Conservation (phyloP, 2,113 vertebrate genomes). For the Enhydra lutris region DNA sequence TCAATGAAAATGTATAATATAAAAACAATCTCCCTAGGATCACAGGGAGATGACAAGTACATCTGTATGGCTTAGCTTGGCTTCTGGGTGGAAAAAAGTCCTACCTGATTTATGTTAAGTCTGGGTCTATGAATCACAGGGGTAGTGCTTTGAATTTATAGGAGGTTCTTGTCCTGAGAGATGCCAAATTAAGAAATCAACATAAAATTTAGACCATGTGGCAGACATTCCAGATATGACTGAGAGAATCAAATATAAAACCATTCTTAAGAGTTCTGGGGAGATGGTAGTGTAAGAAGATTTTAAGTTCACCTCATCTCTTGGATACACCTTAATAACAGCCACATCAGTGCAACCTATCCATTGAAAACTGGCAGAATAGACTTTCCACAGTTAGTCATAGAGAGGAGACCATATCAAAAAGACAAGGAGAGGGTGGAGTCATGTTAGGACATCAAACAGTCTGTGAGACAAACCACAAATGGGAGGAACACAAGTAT, state of each 20-base stretch:
- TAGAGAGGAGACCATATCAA: not conserved
- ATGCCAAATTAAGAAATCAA: constrained; percentile 39
- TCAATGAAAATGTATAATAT: not conserved
- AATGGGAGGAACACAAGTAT: not conserved
- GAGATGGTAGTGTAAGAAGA: not conserved
- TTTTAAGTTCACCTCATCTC: not conserved
- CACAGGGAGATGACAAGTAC: not conserved
- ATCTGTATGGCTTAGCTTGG: not conserved
- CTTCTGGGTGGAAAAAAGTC: not conserved
- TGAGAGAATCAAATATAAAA: constrained; percentile 24
- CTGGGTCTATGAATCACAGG: not conserved
- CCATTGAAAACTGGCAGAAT: not conserved
- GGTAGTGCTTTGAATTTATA: not conserved
- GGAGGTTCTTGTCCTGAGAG: not conserved
- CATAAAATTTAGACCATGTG: not conserved
- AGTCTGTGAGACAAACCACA: not conserved
- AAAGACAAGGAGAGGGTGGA: not conserved
- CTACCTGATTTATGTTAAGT: not conserved
- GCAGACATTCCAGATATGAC: not conserved
- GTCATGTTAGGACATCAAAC: not conserved
- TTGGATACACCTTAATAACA: not conserved
- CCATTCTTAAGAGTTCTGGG: not conserved
- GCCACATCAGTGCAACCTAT: not conserved
- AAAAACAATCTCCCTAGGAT: not conserved
- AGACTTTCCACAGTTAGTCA: not conserved